A percentile compares a stretch with the other conserved stretches of the same genome.
Conservation (phyloP, 2,113 vertebrate genomes). For the Oncorhynchus keta region DNA sequence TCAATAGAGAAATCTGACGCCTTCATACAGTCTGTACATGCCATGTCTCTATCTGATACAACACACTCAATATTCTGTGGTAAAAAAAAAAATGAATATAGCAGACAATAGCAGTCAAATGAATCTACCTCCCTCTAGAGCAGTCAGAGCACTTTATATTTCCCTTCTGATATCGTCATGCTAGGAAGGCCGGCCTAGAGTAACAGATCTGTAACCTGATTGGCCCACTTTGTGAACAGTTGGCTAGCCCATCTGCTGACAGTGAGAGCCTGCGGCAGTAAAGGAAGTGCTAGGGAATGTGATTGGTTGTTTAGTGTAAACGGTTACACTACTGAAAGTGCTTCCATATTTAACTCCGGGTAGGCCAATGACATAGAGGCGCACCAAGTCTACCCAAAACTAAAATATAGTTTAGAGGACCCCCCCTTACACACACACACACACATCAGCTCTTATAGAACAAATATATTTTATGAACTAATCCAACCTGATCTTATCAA, state of each 20-base stretch:
- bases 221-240: slow-evolving; percentile 52
- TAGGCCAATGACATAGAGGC: slow-evolving; percentile 39
- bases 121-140: slow-evolving; percentile 40
- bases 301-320: slow-evolving; percentile 45
- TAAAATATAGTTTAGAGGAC: too few species aligned
- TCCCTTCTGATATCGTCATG: slow-evolving; percentile 5
- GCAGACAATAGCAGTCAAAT: neutral
- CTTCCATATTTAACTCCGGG: slow-evolving; percentile 43
- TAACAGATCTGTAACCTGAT: slow-evolving; percentile 27
- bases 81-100: too few species aligned
- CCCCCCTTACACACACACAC: too few species aligned
- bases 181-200: slow-evolving; percentile 14
- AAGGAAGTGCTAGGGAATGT: neutral
- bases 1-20: slow-evolving; percentile 34
- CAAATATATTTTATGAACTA: too few species aligned
- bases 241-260: slow-evolving; percentile 26
- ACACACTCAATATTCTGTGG: slow-evolving; percentile 48
- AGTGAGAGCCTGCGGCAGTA: slow-evolving; percentile 22
- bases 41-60: slow-evolving; percentile 31
- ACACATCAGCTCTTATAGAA: too few species aligned
- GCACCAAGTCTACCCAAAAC: neutral
- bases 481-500: too few species aligned
- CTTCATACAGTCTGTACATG: slow-evolving; percentile 30
- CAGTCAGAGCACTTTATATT: slow-evolving; percentile 59
- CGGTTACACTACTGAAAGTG: slow-evolving; percentile 25